These are phyloP conservation scores for Phylloscopus trochilus DNA, from an alignment of 2,113 vertebrate species.

Conservation along the genomic window DNA sequence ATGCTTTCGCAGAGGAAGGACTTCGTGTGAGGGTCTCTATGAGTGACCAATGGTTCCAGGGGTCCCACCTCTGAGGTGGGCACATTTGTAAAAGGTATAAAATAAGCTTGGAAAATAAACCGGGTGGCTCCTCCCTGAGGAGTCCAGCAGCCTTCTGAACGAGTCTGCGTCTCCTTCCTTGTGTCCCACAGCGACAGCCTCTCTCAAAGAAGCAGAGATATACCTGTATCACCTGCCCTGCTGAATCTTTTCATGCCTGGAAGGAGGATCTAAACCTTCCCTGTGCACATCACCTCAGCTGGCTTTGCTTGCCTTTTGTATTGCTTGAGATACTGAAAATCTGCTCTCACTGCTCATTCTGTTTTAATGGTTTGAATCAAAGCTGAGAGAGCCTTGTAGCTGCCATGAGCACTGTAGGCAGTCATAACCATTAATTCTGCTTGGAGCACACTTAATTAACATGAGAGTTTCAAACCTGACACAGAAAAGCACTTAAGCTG, in stretches of 20 bases:
- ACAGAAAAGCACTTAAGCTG: not conserved
- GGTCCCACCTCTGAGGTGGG: too few species aligned
- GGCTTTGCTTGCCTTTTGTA: not conserved
- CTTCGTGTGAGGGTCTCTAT: too few species aligned
- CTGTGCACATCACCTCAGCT: not conserved
- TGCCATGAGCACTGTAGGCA: not conserved
- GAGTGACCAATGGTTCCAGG: too few species aligned
- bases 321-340: not conserved
- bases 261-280: not conserved
- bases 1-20: too few species aligned
- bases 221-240: not conserved
- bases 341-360: not conserved
- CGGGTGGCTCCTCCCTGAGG: too few species aligned
- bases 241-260: accelerated
- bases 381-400: not conserved
- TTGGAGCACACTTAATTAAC: not conserved
- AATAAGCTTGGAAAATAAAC: too few species aligned
- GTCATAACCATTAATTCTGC: not conserved
- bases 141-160: too few species aligned
- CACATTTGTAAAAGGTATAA: too few species aligned
- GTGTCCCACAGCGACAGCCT: too few species aligned
- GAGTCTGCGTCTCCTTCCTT: too few species aligned
- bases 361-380: not conserved
- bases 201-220: not conserved
- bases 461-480: not conserved